A percentile compares a stretch with the other conserved stretches of the same genome.
phyloP scores from a whole-genome alignment of 2,888 invertebrate genomes.

The Lithophane socia region DNA sequence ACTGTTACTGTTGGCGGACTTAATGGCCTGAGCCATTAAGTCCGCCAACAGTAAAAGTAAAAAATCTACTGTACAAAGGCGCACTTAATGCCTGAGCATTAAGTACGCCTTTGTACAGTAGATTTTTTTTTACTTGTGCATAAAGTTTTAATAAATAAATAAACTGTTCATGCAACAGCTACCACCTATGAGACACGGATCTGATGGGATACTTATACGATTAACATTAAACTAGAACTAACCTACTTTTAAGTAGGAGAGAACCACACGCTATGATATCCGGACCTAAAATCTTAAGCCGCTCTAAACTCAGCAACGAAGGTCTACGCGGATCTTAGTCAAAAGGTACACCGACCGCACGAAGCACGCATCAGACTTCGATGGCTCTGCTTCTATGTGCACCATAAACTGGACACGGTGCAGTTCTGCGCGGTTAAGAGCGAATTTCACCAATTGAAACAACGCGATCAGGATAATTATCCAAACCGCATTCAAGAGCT shows the following conservation, averaged over 20 bases:
- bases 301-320: not conserved
- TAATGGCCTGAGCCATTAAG: too few relatives aligned
- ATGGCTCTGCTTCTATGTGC: not conserved
- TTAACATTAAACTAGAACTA: not conserved
- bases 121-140: too few relatives aligned
- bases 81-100: too few relatives aligned
- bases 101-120: too few relatives aligned
- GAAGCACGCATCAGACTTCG: not conserved
- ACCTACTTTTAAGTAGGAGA: too few relatives aligned
- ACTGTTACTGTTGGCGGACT: too few relatives aligned
- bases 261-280: too few relatives aligned
- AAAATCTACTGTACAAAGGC: too few relatives aligned
- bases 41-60: too few relatives aligned
- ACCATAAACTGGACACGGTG: not conserved
- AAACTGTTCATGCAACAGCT: not conserved
- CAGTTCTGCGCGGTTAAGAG: not conserved
- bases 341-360: not conserved
- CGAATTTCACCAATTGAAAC: not conserved
- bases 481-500: not conserved
- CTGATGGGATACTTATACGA: not conserved
- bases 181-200: not conserved
- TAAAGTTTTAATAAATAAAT: too few relatives aligned
- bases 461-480: too few relatives aligned
- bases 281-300: not conserved
- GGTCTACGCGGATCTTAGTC: not conserved